A percentile compares a stretch with the other conserved stretches of the same genome.
phyloP scores from a whole-genome alignment of 1,140 invertebrate genomes.

The Ceratitis capitata region DNA sequence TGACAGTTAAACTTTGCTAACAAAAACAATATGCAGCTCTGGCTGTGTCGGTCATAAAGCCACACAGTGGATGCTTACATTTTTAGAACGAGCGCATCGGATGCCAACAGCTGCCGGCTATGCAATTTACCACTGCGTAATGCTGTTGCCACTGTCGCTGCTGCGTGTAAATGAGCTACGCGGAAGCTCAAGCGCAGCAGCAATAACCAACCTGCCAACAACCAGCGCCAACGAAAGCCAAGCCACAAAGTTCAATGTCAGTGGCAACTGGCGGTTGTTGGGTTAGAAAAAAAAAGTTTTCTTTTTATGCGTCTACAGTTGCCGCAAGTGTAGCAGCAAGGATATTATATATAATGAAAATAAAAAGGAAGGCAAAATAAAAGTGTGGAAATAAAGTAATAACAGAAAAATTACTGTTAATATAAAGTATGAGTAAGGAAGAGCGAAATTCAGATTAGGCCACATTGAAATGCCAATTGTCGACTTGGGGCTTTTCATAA shows the following conservation, averaged over 20 bases:
- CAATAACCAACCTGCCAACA: not conserved
- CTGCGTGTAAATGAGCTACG: not conserved
- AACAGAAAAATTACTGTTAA: not conserved
- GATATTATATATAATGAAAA: not conserved
- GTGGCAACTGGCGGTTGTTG: not conserved
- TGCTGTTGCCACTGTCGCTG: not conserved
- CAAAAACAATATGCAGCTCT: not conserved
- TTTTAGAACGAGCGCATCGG: not conserved
- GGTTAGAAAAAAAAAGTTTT: not conserved
- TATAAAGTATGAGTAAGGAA: not conserved
- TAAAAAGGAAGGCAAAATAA: not conserved
- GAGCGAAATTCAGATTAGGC: too few species aligned
- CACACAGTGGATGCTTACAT: not conserved
- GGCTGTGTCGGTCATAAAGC: not conserved
- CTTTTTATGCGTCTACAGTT: constrained; percentile 7
- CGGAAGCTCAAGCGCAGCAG: not conserved
- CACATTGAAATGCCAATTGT: too few species aligned
- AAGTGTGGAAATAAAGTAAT: not conserved
- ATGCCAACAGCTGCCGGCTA: not conserved
- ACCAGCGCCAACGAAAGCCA: not conserved
- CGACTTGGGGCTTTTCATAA: too few species aligned
- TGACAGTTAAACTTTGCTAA: not conserved
- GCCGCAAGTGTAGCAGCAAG: not conserved
- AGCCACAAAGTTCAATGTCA: constrained; percentile 31
- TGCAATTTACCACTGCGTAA: not conserved